Evolutionary conservation across 2,888 invertebrate genomes (phyloP).

Genomic region (Meta bourneti): DNA sequence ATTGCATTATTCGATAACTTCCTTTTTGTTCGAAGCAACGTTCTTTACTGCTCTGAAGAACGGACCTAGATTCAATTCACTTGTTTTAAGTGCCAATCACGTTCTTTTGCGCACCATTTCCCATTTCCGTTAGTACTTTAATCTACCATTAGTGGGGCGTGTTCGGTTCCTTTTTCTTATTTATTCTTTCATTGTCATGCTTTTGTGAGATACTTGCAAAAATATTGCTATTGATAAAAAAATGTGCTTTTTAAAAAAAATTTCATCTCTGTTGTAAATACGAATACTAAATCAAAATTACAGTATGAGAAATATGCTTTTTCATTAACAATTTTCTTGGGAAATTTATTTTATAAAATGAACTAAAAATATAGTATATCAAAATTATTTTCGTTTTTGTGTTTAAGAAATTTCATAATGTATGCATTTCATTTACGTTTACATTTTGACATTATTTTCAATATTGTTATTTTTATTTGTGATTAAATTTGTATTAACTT

Average conservation of each 20-base stretch:
- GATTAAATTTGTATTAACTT: no score
- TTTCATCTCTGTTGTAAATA: background rate
- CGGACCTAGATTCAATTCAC: background rate
- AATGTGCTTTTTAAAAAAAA: background rate
- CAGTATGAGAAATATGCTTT: background rate
- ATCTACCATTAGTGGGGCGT: background rate
- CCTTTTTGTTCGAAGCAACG: background rate
- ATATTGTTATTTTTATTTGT: no score
- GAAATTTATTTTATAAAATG: no score
- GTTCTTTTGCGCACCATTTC: background rate
- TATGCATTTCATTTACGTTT: no score
- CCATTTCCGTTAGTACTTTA: background rate
- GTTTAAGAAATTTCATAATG: no score
- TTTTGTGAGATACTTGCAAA: background rate
- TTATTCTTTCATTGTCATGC: background rate
- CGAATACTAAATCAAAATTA: background rate
- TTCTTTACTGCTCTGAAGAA: background rate
- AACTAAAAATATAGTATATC: no score
- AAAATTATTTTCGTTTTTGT: no score
- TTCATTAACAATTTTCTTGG: background rate
- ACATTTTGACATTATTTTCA: no score
- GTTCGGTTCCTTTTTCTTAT: background rate
- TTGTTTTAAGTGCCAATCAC: conserved; percentile 2
- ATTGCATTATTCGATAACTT: background rate
- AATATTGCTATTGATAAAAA: background rate